Conservation (phyloP, 2,797 vertebrate species). For the Myotis findleyi region DNA sequence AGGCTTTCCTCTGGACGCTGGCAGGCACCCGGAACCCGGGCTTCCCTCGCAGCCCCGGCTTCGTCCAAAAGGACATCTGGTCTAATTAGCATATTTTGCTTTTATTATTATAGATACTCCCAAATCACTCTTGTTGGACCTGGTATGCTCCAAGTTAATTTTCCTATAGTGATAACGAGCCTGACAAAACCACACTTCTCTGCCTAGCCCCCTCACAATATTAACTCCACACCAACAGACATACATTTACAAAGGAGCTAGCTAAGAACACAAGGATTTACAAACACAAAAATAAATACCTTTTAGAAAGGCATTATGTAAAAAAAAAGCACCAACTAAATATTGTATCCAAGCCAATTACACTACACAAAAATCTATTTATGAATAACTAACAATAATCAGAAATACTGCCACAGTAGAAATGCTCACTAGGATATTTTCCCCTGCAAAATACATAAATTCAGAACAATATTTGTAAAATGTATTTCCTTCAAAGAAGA, state of each 20-base stretch:
- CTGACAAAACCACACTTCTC: conserved; percentile 60
- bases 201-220: neutral
- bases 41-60: too few relatives aligned
- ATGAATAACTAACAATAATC: conserved; percentile 36
- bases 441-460: conserved; percentile 50
- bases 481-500: neutral
- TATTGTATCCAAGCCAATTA: conserved; percentile 32
- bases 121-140: conserved; percentile 28
- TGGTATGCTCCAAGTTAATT: conserved; percentile 5
- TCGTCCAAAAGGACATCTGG: too few relatives aligned
- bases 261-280: conserved; percentile 61
- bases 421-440: conserved; percentile 50
- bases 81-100: too few relatives aligned
- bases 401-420: conserved; percentile 52
- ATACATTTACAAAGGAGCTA: conserved; percentile 46
- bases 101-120: neutral
- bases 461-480: conserved; percentile 6
- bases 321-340: conserved; percentile 58
- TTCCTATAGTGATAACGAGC: conserved; percentile 17
- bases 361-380: conserved; percentile 56
- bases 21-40: too few relatives aligned
- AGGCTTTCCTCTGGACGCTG: too few relatives aligned
- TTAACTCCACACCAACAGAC: conserved; percentile 35
- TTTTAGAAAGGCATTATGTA: conserved; percentile 39
- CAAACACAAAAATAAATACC: conserved; percentile 56